These are phyloP conservation scores for Tretioscincus oriximinensis DNA, from an alignment of 2,113 vertebrate species.

Conservation along the genomic window DNA sequence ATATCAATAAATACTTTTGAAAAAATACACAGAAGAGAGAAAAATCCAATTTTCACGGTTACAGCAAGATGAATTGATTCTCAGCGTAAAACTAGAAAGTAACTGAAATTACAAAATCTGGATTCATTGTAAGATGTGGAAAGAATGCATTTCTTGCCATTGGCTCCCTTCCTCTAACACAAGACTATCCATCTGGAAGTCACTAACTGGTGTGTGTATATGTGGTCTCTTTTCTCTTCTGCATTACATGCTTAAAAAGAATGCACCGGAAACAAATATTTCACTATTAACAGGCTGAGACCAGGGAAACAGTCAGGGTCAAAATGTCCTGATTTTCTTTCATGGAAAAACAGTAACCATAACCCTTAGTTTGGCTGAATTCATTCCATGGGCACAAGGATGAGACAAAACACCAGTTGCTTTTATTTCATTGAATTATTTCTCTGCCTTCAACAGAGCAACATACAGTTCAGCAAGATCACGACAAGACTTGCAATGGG, in stretches of 20 bases:
- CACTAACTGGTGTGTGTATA: neutral
- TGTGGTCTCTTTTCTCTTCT: neutral
- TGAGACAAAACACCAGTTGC: too few species aligned
- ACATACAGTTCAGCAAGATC: too few species aligned
- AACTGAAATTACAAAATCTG: conserved; percentile 53
- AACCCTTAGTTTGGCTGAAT: too few species aligned
- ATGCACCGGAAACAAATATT: neutral
- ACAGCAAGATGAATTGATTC: conserved; percentile 62
- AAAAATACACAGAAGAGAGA: conserved; percentile 54
- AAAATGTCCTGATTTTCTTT: too few species aligned
- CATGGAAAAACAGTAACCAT: too few species aligned
- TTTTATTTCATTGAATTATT: too few species aligned
- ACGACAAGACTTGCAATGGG: too few species aligned
- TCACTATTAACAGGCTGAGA: neutral
- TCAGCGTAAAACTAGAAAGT: conserved; percentile 54
- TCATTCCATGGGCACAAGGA: too few species aligned
- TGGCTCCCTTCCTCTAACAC: neutral
- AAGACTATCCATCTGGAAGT: neutral
- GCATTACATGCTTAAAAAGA: neutral
- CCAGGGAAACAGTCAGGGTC: neutral
- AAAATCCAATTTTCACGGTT: conserved; percentile 63
- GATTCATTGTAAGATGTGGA: conserved; percentile 31
- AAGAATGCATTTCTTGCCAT: conserved; percentile 55
- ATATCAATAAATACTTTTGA: conserved; percentile 16
- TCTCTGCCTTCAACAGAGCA: too few species aligned